These are phyloP conservation scores for Tiaroga cobitis DNA, from an alignment of 2,797 vertebrate species.

Conservation along the genomic window DNA sequence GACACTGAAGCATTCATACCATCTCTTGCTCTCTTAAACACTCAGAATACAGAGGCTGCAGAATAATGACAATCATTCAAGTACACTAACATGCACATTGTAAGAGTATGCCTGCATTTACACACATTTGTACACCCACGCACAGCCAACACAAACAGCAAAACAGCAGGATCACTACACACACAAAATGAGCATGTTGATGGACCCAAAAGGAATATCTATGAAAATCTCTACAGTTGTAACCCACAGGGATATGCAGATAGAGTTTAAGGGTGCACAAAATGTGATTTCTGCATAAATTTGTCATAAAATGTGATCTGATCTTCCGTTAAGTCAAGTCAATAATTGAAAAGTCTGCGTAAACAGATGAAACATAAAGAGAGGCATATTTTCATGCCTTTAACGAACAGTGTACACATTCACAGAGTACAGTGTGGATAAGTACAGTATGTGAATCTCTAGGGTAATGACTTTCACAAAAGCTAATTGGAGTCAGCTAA, in stretches of 20 bases:
- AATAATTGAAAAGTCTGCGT: not conserved
- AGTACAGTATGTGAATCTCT: conserved; percentile 11
- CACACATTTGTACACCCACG: conserved; percentile 22
- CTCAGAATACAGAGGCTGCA: conserved; percentile 10
- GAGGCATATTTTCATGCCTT: not conserved
- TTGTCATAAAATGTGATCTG: not conserved
- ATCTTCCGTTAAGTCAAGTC: not conserved
- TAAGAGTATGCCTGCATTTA: conserved; percentile 14
- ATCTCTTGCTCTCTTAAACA: not conserved
- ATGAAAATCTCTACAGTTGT: not conserved
- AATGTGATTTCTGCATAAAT: conserved; percentile 4
- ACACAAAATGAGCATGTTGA: not conserved
- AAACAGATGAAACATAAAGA: not conserved
- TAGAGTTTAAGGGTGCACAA: not conserved
- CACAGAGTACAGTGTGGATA: not conserved
- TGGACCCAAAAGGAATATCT: not conserved
- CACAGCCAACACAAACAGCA: not conserved
- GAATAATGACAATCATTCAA: conserved; percentile 29
- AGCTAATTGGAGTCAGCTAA: conserved; percentile 16
- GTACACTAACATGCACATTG: conserved; percentile 5
- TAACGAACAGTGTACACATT: not conserved
- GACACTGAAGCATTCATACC: conserved; percentile 13
- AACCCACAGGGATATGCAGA: not conserved
- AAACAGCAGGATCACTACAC: not conserved
- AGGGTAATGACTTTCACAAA: not conserved